These are phyloP conservation scores for Podargus strigoides DNA, from an alignment of 2,797 vertebrate species.

Conservation along the genomic window DNA sequence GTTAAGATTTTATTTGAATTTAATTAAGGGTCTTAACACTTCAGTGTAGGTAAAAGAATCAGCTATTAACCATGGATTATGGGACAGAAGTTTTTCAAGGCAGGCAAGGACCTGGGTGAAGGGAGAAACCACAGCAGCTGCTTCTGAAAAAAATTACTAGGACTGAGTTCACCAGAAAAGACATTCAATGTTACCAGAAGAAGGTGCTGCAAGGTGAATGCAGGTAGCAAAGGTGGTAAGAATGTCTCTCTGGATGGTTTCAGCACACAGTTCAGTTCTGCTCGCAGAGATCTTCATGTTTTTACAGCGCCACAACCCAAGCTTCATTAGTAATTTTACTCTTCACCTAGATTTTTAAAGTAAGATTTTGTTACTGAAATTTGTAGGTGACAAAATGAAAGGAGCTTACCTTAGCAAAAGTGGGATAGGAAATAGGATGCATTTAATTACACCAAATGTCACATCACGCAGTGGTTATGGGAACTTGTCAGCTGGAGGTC, in stretches of 20 bases:
- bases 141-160: not conserved
- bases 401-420: not conserved
- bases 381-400: not conserved
- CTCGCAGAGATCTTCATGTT: accelerated
- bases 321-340: not conserved
- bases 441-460: not conserved
- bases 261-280: not conserved
- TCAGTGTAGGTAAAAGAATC: not conserved
- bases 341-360: not conserved
- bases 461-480: not conserved
- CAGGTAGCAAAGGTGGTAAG: not conserved
- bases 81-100: not conserved
- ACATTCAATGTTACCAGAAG: not conserved
- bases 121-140: not conserved
- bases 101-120: not conserved
- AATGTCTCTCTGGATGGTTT: not conserved
- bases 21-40: not conserved
- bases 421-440: not conserved
- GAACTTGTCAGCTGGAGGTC: not conserved
- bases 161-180: not conserved
- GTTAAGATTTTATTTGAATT: not conserved
- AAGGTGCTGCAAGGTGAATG: not conserved
- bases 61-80: not conserved
- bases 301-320: not conserved
- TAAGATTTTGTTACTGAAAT: not conserved